Base-by-base conservation (phyloP, 2,888 invertebrate genomes). In the Psococerastis gibbosa region DNA sequence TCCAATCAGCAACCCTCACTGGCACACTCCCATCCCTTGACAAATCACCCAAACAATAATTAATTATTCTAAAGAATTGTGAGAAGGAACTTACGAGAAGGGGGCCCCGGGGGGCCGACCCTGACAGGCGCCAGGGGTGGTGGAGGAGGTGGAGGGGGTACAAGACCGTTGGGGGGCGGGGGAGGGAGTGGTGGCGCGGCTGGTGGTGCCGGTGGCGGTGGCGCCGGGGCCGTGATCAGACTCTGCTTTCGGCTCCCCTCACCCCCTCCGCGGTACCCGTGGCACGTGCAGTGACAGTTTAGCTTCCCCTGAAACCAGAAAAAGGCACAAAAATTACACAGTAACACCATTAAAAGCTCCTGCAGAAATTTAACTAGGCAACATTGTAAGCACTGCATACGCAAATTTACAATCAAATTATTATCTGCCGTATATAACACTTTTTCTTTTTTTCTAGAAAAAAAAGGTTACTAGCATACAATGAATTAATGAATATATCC, bases 191-290 rank as follows among this genome's bases (percentile, higher is more conserved):
- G 52, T 3, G 55, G 52, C 41, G 54, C 52, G 50, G 58, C 56
- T 38, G 59, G 49, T 27, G 61, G 55, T 46, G 61, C 60, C 22
- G 56, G 59, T 13, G 57, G 57, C 11, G 57, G 53, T 23, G 57
- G 56, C 23, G 49, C 47, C 42, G 57, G 49, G 43, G 55, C 51
- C 16, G 58, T 52, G 46, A 55, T 60, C 46, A 62, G 57, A 43
- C 75, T 73, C 53, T 73, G 73, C 55, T 75, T 76, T 47, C 79
- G 62, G 46, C 70, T 73, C 4, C 71, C 69, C 50, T 38, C 58
- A 43, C 63, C 61, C 46, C 72, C 72, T 48, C 56, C 54, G 15
- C 73, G 62, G 51, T 69, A 68, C 46, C 70, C 71, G 55, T 33
- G 59, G 44, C 55, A 55, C n/a, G 46, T 43, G 42, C 62, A 61